Percentiles rank a stretch among this genome's conserved stretches.
phyloP scores from a whole-genome alignment of 2,888 invertebrate species.

The Drosophila paramelanica region DNA sequence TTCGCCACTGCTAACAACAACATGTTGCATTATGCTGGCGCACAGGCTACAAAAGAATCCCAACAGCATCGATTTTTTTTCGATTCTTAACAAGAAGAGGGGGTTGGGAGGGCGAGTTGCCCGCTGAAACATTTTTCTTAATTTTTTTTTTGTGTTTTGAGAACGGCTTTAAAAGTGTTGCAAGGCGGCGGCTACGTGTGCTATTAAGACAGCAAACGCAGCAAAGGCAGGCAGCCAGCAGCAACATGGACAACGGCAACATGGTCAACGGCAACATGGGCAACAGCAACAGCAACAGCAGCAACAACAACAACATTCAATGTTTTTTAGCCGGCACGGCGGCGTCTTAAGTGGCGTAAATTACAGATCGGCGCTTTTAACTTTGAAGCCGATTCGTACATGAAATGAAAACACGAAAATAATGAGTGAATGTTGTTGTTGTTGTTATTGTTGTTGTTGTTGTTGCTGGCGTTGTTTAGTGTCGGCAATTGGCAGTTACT shows the following conservation, averaged over 20 bases:
- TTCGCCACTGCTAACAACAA: conserved; percentile 8
- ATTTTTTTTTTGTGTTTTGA: neutral
- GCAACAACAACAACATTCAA: conserved; percentile 56
- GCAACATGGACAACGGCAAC: conserved; percentile 39
- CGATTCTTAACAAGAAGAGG: neutral
- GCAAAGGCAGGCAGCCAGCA: conserved; percentile 47
- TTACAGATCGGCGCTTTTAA: conserved; percentile 85
- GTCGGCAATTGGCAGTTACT: conserved; percentile 75
- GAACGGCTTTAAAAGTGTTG: conserved; percentile 53
- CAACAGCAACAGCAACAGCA: conserved; percentile 41
- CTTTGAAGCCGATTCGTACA: conserved; percentile 85
- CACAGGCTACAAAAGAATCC: conserved; percentile 25
- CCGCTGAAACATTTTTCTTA: conserved; percentile 5
- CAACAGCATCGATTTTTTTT: conserved; percentile 4
- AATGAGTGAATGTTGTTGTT: conserved; percentile 81
- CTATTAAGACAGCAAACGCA: conserved; percentile 69
- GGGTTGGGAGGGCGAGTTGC: neutral
- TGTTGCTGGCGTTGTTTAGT: conserved; percentile 68
- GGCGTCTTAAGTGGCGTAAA: conserved; percentile 84
- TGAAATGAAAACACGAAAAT: conserved; percentile 85
- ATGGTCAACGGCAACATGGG: conserved; percentile 43
- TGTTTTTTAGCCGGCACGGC: conserved; percentile 77
- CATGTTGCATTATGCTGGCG: conserved; percentile 30
- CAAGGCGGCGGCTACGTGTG: conserved; percentile 57
- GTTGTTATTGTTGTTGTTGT: conserved; percentile 47